Percentiles rank a stretch among this genome's conserved stretches.
Conservation (phyloP, 2,888 invertebrate genomes). For the Acutogordius australiensis region DNA sequence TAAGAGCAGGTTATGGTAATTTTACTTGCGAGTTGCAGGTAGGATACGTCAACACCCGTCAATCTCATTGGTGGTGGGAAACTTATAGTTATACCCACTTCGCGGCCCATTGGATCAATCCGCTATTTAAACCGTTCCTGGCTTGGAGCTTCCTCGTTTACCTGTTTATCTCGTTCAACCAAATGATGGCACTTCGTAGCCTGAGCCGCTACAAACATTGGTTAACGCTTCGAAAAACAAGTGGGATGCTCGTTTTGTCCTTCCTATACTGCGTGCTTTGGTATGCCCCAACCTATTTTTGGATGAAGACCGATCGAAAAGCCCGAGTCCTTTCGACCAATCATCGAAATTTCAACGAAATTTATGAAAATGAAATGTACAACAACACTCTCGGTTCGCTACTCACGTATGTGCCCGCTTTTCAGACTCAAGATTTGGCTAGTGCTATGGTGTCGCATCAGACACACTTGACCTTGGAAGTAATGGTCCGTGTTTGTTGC, state of each 20-base stretch:
- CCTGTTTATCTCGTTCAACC: neutral
- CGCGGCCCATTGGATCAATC: neutral
- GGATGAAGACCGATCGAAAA: neutral
- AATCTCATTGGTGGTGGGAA: too few relatives aligned
- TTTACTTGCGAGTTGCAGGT: too few relatives aligned
- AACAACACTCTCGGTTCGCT: neutral
- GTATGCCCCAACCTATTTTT: neutral
- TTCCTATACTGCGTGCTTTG: neutral
- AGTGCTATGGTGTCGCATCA: neutral
- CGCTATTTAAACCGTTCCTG: neutral
- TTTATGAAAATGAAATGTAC: too few relatives aligned
- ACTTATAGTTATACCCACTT: neutral
- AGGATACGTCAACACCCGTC: too few relatives aligned
- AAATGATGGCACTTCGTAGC: neutral
- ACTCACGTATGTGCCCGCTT: neutral
- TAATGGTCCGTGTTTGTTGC: too few relatives aligned
- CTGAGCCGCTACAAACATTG: neutral
- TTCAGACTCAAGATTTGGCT: neutral
- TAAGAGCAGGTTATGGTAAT: too few relatives aligned
- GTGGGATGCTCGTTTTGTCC: neutral
- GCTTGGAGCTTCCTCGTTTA: neutral
- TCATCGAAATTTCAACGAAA: too few relatives aligned
- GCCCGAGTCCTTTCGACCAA: neutral
- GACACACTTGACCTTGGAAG: neutral
- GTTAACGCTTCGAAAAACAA: neutral